These are phyloP conservation scores for Pampus argenteus DNA, from an alignment of 2,797 vertebrate genomes.

Conservation along the genomic window DNA sequence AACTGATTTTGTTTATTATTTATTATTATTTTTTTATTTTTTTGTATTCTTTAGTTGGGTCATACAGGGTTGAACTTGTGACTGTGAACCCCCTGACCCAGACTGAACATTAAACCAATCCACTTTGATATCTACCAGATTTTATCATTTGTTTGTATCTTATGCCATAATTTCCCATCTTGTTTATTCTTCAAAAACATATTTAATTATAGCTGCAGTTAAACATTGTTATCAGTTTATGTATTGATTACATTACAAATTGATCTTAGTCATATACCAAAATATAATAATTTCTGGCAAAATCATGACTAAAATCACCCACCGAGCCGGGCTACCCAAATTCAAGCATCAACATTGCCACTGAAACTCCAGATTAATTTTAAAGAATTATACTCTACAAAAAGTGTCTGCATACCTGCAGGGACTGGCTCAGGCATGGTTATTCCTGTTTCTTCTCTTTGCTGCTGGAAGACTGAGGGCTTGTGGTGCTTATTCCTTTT, in stretches of 20 bases:
- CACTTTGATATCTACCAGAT: background rate
- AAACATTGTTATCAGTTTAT: too few relatives aligned
- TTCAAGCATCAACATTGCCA: slow-evolving; percentile 21
- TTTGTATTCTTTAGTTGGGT: slow-evolving; percentile 13
- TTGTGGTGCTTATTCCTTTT: slow-evolving; percentile 78
- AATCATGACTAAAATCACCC: slow-evolving; percentile 19
- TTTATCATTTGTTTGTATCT: background rate
- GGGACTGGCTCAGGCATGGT: slow-evolving; percentile 78
- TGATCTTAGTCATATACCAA: background rate
- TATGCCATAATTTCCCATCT: background rate
- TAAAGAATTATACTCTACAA: slow-evolving; percentile 56
- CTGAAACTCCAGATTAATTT: slow-evolving; percentile 52
- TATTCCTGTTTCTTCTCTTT: slow-evolving; percentile 76
- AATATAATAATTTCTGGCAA: slow-evolving; percentile 8
- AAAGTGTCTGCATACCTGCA: slow-evolving; percentile 75
- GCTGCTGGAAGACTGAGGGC: slow-evolving; percentile 69
- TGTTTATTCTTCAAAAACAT: background rate
- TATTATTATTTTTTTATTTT: background rate
- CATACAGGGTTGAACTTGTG: slow-evolving; percentile 1
- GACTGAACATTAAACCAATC: slow-evolving; percentile 5
- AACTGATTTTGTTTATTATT: slow-evolving; percentile 13
- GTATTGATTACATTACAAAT: background rate
- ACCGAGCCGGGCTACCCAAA: slow-evolving; percentile 11
- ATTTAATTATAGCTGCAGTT: too few relatives aligned
- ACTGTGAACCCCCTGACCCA: slow-evolving; percentile 1